Conservation (phyloP, 2,113 vertebrate genomes). For the Camelus bactrianus region DNA sequence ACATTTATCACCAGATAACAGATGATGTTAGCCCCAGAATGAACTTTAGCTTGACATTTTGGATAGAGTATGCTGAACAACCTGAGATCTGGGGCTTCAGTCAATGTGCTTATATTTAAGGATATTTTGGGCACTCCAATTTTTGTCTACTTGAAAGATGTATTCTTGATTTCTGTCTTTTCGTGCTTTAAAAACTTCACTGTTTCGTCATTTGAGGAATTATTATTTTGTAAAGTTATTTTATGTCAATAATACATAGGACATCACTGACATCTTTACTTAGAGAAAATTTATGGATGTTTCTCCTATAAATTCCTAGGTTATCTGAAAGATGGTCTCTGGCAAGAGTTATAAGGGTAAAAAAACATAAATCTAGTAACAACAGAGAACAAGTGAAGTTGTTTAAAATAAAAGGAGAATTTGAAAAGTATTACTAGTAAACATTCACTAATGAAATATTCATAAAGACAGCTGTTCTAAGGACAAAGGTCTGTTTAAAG, state of each 20-base stretch:
- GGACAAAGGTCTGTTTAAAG: slow-evolving; percentile 65
- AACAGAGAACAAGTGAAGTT: not conserved
- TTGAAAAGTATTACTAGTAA: slow-evolving; percentile 46
- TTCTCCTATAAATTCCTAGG: not conserved
- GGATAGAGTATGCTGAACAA: not conserved
- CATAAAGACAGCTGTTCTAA: slow-evolving; percentile 74
- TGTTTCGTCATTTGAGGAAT: not conserved
- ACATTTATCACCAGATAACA: not conserved
- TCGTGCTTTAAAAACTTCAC: not conserved
- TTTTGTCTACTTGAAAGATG: not conserved
- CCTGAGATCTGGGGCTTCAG: not conserved
- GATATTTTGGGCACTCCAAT: not conserved
- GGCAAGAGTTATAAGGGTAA: not conserved
- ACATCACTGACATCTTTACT: not conserved
- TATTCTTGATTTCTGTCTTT: slow-evolving; percentile 38
- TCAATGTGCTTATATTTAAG: not conserved
- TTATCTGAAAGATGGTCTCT: not conserved
- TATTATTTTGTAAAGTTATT: not conserved
- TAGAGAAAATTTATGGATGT: not conserved
- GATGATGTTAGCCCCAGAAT: not conserved
- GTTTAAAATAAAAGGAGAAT: slow-evolving; percentile 59
- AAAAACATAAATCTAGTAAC: not conserved
- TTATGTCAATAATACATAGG: not conserved
- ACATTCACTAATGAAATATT: slow-evolving; percentile 74
- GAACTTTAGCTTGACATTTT: not conserved